Base-by-base conservation (phyloP, 2,888 invertebrate species). In the Synanthedon formicaeformis region DNA sequence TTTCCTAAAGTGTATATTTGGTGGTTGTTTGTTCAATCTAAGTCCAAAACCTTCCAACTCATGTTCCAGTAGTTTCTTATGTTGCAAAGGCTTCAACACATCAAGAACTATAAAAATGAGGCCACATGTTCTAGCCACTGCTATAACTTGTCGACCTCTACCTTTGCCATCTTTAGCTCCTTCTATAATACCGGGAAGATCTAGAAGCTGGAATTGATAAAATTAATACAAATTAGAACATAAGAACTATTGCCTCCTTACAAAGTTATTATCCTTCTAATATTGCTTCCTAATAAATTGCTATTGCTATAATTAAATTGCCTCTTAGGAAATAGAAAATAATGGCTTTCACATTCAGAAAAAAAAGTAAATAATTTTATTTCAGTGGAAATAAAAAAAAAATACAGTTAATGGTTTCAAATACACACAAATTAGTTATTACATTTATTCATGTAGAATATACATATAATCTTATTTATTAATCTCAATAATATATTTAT, bases 91-190 rank as follows among this genome's bases (percentile, higher is more conserved):
- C 76, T 99, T 99, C 34, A 99, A 87, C 0, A 99, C 99, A 73
- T 99, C 99, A 53, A 99, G 88, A 0, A 99, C 96, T 73, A 99
- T 97, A 78, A 99, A 98, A 64, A 99, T 96, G 41, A 99, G 90
- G 73, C 97, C 96, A 81, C 99, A 99, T 0, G 99, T 99, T 53
- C 99, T 90, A 0, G 99, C 99, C 0, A 99, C 99, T 1, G 99
- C 99, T 66, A 99, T 99, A 3, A 99, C 99, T 82, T 99, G 99
- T 57, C 98, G 91, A 89, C 99, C 99, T 79, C 99, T 89, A 89
- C 99, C 99, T 79, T 99, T 99, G 58, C 99, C 99, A 75, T 99
- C 99, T 75, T 99, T 99, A 0, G 99, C 99, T 58, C 99, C 99
- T 88, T 99, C 99, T 65, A 99, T 99, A 78, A 99, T 99, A 86